Base-by-base conservation (phyloP, 2,888 invertebrate species). In the Eristalis tenax region DNA sequence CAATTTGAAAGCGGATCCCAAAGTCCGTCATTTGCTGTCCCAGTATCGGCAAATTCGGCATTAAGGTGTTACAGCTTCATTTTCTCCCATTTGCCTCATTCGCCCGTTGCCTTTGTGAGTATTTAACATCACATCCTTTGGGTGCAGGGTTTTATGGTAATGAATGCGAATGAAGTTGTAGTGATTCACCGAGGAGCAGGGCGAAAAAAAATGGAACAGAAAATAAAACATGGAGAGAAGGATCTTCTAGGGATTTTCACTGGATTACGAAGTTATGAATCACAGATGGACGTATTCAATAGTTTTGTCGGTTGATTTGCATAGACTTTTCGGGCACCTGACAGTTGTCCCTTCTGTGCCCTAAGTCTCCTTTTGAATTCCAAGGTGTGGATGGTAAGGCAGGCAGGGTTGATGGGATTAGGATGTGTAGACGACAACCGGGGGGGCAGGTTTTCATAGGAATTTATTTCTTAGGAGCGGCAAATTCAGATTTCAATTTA, bases 261-360 rank as follows among this genome's bases (percentile, higher is more conserved):
- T 10, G 63, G 43, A 69, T 77, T 69, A 77, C 57, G 57, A 57
- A 66, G 71, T 73, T 79, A 61, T 73, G 71, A 79, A 73, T 73
- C 71, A 61, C 79, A 79, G 65, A 79, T 65, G 65, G 65, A 73
- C 50, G 73, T 50, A 35, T 66, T 66, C 43, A 66, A 50, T 59
- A 43, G 71, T 26, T 59, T 50, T 8, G 10, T n/a, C 10, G 32
- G 4, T n/a, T 65, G 56, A 74, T 74, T 74, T 65, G 64, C 74
- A 74, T 65, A 73, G 28, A 13, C 28, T 66, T 18, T n/a, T 50
- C 5, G 18, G 40, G 23, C 50, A 28, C 40, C 22, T 18, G 18
- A 15, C n/a, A 28, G 35, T 18, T 6, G 8, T 18, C 8, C 50
- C 6, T 43, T 43, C n/a, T 18, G 4, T 0, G 5, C 4, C n/a